phyloP scores from a whole-genome alignment of 2,113 vertebrate genomes.

The Garra rufa region DNA sequence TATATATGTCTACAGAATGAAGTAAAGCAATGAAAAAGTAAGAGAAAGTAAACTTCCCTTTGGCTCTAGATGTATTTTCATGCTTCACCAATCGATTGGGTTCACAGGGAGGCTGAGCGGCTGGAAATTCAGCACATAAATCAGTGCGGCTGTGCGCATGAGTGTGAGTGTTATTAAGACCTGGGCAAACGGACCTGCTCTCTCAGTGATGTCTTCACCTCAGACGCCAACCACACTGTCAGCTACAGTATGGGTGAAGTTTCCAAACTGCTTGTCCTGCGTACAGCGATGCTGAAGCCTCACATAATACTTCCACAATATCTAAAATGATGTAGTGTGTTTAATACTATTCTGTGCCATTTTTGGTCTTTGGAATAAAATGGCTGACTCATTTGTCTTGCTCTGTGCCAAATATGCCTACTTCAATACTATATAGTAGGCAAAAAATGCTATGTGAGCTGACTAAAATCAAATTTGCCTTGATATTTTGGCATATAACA shows the following conservation, averaged over 20 bases:
- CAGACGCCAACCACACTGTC: background rate
- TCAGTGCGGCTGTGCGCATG: background rate
- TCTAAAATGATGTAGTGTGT: background rate
- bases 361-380: background rate
- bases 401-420: background rate
- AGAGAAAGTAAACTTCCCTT: conserved; percentile 17
- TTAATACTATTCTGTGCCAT: background rate
- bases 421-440: background rate
- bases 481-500: no score
- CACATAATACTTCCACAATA: background rate
- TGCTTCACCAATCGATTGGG: conserved; percentile 21
- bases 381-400: background rate
- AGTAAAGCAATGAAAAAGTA: conserved; percentile 8
- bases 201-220: background rate
- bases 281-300: background rate
- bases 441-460: background rate
- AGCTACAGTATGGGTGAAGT: background rate
- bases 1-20: background rate
- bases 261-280: background rate
- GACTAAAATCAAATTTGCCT: no score
- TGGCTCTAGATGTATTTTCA: conserved; percentile 26
- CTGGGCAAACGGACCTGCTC: background rate
- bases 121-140: conserved; percentile 11
- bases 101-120: background rate
- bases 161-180: background rate